A percentile compares a stretch with the other conserved stretches of the same genome.
These are phyloP conservation scores for Denticeps clupeoides DNA, from an alignment of 2,797 vertebrate genomes.

Conservation along the genomic window DNA sequence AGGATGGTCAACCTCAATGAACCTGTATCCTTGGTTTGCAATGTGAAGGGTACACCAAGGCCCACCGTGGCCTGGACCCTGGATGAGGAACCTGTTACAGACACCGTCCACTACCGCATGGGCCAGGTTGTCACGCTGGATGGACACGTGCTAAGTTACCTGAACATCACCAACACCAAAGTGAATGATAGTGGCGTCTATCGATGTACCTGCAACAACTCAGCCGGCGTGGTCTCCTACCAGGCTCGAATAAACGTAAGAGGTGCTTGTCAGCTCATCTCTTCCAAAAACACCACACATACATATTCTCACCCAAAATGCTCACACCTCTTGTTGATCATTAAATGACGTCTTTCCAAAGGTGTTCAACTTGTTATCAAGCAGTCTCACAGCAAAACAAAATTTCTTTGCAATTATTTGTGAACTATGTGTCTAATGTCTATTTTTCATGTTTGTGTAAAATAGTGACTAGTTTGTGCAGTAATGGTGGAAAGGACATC, in stretches of 20 bases:
- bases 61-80: constrained; percentile 88
- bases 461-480: no score
- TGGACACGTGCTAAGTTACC: constrained; percentile 91
- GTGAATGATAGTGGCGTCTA: constrained; percentile 95
- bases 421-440: no score
- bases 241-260: constrained; percentile 99
- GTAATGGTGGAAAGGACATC: no score
- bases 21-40: constrained; percentile 89
- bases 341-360: background rate
- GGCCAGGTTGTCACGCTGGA: constrained; percentile 87
- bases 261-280: constrained; percentile 99
- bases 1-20: constrained; percentile 93
- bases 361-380: no score
- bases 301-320: constrained; percentile 19
- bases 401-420: no score
- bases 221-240: constrained; percentile 94
- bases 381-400: no score
- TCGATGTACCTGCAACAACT: constrained; percentile 97
- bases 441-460: no score
- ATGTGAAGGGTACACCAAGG: constrained; percentile 88
- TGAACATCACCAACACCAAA: constrained; percentile 91
- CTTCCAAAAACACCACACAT: constrained; percentile 78
- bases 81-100: constrained; percentile 91
- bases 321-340: background rate
- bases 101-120: constrained; percentile 85